Conservation (phyloP, 2,888 invertebrate species). For the Drosophila multiciliata region DNA sequence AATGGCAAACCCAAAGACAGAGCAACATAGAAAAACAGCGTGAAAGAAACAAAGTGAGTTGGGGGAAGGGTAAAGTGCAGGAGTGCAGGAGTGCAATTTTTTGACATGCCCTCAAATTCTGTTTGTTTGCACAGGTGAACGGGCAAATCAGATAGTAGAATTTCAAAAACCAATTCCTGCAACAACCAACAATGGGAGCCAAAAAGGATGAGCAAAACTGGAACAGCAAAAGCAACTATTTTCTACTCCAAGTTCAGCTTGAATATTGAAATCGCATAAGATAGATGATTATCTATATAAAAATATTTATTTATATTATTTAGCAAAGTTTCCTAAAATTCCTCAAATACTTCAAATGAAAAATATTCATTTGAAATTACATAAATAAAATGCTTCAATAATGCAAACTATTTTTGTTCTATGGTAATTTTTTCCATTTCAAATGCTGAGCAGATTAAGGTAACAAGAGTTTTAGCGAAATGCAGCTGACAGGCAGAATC, state of each 20-base stretch:
- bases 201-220: constrained; percentile 14
- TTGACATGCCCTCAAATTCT: constrained; percentile 36
- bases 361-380: not conserved
- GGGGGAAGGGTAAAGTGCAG: constrained; percentile 1
- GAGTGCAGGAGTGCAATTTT: constrained; percentile 5
- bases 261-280: too few relatives aligned
- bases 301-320: not conserved
- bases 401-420: not conserved
- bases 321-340: not conserved
- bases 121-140: constrained; percentile 38
- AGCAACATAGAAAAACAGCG: not conserved
- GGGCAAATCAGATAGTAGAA: constrained; percentile 44
- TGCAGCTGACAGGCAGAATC: not conserved
- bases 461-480: not conserved
- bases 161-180: constrained; percentile 33
- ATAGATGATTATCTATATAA: not conserved
- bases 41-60: not conserved
- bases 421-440: not conserved
- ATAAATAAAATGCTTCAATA: not conserved
- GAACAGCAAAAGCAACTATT: not conserved
- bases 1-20: constrained; percentile 36
- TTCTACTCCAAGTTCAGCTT: not conserved
- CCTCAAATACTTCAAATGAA: not conserved
- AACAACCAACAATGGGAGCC: constrained; percentile 21
- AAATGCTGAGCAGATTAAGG: not conserved